Evolutionary conservation across 1,140 invertebrate genomes (phyloP).

Genomic region (Lordiphosa collinella): DNA sequence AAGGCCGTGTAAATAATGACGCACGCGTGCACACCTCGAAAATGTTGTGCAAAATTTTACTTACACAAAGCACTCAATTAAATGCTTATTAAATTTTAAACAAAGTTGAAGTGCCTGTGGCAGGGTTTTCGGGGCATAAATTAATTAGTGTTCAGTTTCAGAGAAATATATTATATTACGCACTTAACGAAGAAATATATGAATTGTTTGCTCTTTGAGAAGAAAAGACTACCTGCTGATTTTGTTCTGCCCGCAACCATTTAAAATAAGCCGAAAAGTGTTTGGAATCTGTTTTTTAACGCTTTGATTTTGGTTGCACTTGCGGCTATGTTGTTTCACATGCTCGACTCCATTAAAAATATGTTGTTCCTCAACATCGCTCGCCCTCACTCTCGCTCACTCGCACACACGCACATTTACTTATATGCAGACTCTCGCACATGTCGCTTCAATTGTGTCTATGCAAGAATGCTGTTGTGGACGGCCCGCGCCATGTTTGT

Average conservation of each 20-base stretch:
- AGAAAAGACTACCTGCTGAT: too few relatives aligned
- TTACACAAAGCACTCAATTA: constrained; percentile 40
- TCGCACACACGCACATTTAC: constrained; percentile 1
- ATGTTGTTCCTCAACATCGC: constrained; percentile 59
- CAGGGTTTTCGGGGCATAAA: too few relatives aligned
- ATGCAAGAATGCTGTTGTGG: constrained; percentile 7
- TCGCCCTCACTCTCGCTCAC: constrained; percentile 15
- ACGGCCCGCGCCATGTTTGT: constrained; percentile 28
- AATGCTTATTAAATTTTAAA: constrained; percentile 49
- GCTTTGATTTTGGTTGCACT: constrained; percentile 7
- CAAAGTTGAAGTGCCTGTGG: constrained; percentile 4
- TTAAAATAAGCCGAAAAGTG: constrained; percentile 20
- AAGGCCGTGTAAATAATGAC: constrained; percentile 26
- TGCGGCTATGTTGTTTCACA: constrained; percentile 57
- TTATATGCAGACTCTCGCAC: constrained; percentile 4
- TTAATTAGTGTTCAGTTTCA: neutral
- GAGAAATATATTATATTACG: too few relatives aligned
- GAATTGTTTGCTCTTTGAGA: too few relatives aligned
- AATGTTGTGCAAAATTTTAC: constrained; percentile 38
- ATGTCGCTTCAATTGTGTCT: constrained; percentile 37
- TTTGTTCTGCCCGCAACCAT: constrained; percentile 2
- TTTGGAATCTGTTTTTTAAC: neutral
- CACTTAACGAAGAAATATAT: too few relatives aligned
- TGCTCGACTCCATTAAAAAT: constrained; percentile 75
- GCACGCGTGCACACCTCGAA: constrained; percentile 36